Percentiles rank a stretch among this genome's conserved stretches.
Conservation (phyloP, 2,888 invertebrate genomes). For the Ferrisia virgata region DNA sequence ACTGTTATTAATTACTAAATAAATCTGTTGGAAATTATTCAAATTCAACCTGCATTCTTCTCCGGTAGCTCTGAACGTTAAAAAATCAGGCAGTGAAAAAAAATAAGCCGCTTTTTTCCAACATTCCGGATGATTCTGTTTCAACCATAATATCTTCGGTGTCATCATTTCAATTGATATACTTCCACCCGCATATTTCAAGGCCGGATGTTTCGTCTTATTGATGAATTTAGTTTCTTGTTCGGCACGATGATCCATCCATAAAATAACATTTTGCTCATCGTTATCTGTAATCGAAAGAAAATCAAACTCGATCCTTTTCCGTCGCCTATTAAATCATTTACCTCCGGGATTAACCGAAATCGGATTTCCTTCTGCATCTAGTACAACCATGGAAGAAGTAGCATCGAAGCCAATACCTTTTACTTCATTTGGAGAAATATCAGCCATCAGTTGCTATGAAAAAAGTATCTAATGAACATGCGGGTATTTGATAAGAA, state of each 20-base stretch:
- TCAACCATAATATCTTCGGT: slow-evolving; percentile 91
- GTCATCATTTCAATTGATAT: slow-evolving; percentile 96
- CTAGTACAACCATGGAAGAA: slow-evolving; percentile 83
- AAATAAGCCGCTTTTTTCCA: slow-evolving; percentile 73
- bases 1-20: background rate
- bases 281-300: slow-evolving; percentile 55
- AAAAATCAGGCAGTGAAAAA: slow-evolving; percentile 82
- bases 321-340: background rate
- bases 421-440: slow-evolving; percentile 57
- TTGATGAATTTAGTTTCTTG: slow-evolving; percentile 80
- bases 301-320: background rate
- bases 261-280: slow-evolving; percentile 80
- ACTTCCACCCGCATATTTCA: slow-evolving; percentile 84
- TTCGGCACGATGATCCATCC: slow-evolving; percentile 89
- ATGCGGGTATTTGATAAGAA: background rate
- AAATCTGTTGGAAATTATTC: background rate
- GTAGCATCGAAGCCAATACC: slow-evolving; percentile 95
- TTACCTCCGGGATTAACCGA: slow-evolving; percentile 66
- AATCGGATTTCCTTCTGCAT: slow-evolving; percentile 65
- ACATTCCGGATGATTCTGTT: slow-evolving; percentile 64
- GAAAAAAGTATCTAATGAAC: background rate
- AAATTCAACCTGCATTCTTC: slow-evolving; percentile 66
- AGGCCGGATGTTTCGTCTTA: slow-evolving; percentile 66
- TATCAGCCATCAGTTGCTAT: slow-evolving; percentile 11
- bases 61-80: slow-evolving; percentile 88